Conservation (phyloP, 2,797 vertebrate species). For the Aplochiton taeniatus region DNA sequence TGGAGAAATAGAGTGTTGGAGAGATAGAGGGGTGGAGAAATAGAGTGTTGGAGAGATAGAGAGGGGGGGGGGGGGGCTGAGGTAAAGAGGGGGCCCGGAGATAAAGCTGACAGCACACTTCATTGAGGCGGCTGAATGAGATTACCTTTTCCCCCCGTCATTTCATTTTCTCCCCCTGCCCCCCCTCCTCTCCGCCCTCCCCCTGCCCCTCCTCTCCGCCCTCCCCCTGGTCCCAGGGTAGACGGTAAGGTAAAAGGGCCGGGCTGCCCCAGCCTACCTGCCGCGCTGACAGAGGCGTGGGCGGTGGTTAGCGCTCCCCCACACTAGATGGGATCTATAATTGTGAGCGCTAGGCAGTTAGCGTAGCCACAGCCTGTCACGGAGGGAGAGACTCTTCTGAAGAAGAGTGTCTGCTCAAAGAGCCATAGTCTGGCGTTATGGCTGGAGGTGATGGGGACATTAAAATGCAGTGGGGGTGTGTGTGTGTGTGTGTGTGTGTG, state of each 20-base stretch:
- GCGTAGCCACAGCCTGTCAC: conserved; percentile 54
- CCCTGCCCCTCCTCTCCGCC: background rate
- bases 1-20: too few species aligned
- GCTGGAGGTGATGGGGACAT: conserved; percentile 70
- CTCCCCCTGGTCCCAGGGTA: conserved; percentile 44
- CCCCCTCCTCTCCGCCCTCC: background rate
- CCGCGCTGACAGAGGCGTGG: conserved; percentile 66
- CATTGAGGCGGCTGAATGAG: conserved; percentile 51
- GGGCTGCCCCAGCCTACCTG: conserved; percentile 54
- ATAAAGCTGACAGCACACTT: conserved; percentile 71
- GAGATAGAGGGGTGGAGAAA: too few species aligned
- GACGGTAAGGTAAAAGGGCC: conserved; percentile 58
- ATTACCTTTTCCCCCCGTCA: conserved; percentile 64
- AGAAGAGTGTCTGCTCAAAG: conserved; percentile 65
- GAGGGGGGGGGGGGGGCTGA: too few species aligned
- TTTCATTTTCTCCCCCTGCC: conserved; percentile 39
- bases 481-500: background rate
- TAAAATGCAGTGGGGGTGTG: conserved; percentile 61
- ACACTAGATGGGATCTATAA: conserved; percentile 69
- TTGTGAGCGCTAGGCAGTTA: conserved; percentile 63
- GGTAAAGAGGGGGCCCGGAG: too few species aligned
- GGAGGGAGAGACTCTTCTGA: conserved; percentile 59
- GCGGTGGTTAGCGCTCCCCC: conserved; percentile 41
- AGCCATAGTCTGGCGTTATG: conserved; percentile 68
- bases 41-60: too few species aligned